These are phyloP conservation scores for Caloenas nicobarica DNA, from an alignment of 2,113 vertebrate species.

Conservation along the genomic window DNA sequence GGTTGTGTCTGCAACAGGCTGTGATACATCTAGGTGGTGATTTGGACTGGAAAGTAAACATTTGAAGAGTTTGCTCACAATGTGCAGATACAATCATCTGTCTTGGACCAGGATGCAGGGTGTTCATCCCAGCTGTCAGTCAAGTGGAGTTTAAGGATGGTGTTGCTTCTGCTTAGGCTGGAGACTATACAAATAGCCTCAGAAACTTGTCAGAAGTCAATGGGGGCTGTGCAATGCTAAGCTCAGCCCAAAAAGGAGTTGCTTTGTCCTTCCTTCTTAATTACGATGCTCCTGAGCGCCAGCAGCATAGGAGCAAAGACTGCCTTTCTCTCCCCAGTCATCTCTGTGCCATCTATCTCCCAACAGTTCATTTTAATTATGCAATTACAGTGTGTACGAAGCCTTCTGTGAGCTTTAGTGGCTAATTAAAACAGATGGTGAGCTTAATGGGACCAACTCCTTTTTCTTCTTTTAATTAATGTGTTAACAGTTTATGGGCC, in stretches of 20 bases:
- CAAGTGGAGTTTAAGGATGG: background rate
- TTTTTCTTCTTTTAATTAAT: constrained; percentile 58
- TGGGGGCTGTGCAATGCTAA: background rate
- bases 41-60: background rate
- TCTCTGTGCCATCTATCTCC: constrained; percentile 33
- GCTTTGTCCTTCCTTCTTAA: background rate
- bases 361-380: constrained; percentile 50
- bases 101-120: fast-evolving
- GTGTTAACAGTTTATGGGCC: constrained; percentile 8
- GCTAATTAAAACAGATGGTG: constrained; percentile 56
- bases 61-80: background rate
- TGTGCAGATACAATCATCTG: fast-evolving
- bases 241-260: background rate
- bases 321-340: background rate
- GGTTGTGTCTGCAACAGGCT: background rate
- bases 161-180: background rate
- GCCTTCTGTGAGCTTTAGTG: constrained; percentile 25
- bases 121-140: background rate
- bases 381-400: constrained; percentile 42
- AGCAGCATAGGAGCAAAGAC: background rate
- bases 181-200: background rate
- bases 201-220: background rate
- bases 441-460: constrained; percentile 41
- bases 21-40: background rate
- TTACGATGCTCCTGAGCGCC: fast-evolving